Percentiles rank a stretch among this genome's conserved stretches.
phyloP scores from a whole-genome alignment of 2,113 vertebrate genomes.

The Antennarius striatus region DNA sequence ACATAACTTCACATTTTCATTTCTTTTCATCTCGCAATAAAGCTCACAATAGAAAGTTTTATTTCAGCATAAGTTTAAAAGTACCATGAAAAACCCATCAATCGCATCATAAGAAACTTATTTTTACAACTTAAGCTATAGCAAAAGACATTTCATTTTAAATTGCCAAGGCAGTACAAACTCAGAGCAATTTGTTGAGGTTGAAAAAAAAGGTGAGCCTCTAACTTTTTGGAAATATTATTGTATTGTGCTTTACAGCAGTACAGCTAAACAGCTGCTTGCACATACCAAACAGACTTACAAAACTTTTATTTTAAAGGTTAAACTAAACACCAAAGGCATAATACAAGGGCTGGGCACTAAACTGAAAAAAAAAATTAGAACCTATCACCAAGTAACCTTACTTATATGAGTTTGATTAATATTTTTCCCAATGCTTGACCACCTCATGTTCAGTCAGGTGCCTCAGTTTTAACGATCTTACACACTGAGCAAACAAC shows the following conservation, averaged over 20 bases:
- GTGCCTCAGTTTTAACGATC: too few relatives aligned
- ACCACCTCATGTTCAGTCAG: too few relatives aligned
- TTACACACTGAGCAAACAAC: too few relatives aligned
- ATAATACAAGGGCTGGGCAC: too few relatives aligned
- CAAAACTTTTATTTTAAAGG: too few relatives aligned
- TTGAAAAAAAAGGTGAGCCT: slow-evolving; percentile 24
- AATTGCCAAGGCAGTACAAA: slow-evolving; percentile 12
- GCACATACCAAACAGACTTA: too few relatives aligned
- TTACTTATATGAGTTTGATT: too few relatives aligned
- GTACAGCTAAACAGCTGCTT: not conserved
- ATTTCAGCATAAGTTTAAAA: slow-evolving; percentile 14
- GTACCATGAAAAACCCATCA: slow-evolving; percentile 32
- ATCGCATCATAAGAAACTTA: slow-evolving; percentile 31
- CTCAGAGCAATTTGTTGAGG: slow-evolving; percentile 13
- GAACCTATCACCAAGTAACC: too few relatives aligned
- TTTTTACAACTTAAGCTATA: slow-evolving; percentile 10
- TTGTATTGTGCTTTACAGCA: slow-evolving; percentile 1
- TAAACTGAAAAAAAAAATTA: too few relatives aligned
- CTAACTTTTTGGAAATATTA: slow-evolving; percentile 11
- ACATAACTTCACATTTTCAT: slow-evolving; percentile 38
- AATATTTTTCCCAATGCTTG: too few relatives aligned
- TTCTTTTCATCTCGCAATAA: slow-evolving; percentile 30
- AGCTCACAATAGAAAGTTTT: slow-evolving; percentile 26
- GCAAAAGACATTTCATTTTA: slow-evolving; percentile 17
- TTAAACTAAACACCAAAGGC: too few relatives aligned